phyloP scores from a whole-genome alignment of 2,888 invertebrate species.

The Apamea crenata region DNA sequence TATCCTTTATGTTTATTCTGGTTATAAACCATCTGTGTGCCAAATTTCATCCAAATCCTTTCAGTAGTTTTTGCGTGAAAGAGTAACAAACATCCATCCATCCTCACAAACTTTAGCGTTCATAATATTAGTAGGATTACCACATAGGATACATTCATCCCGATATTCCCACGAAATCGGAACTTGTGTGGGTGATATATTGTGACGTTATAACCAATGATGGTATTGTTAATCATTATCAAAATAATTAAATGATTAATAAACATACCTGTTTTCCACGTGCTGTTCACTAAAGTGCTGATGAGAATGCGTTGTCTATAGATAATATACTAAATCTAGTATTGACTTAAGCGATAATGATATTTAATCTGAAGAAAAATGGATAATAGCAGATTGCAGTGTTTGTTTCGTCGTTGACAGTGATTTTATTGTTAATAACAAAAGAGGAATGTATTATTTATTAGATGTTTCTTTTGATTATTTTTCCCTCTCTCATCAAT shows the following conservation, averaged over 20 bases:
- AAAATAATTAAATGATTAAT: slow-evolving; percentile 1
- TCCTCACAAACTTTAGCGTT: too few relatives aligned
- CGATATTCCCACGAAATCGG: too few relatives aligned
- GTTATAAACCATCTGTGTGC: too few relatives aligned
- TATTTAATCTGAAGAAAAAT: slow-evolving; percentile 56
- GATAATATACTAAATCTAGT: slow-evolving; percentile 62
- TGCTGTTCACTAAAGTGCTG: slow-evolving; percentile 39
- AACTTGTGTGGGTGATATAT: too few relatives aligned
- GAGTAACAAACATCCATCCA: too few relatives aligned
- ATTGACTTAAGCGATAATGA: slow-evolving; percentile 59
- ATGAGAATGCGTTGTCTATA: slow-evolving; percentile 28
- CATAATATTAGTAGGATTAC: too few relatives aligned
- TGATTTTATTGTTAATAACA: slow-evolving; percentile 22
- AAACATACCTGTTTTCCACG: slow-evolving; percentile 52
- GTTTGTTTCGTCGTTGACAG: slow-evolving; percentile 29
- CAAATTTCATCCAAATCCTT: too few relatives aligned
- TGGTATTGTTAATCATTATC: not conserved
- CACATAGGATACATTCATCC: too few relatives aligned
- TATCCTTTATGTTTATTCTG: too few relatives aligned
- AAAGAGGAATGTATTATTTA: not conserved
- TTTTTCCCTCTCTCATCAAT: not conserved
- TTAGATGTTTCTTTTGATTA: not conserved
- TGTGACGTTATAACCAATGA: not conserved
- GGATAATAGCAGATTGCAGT: slow-evolving; percentile 42
- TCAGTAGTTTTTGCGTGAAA: too few relatives aligned